A percentile compares a stretch with the other conserved stretches of the same genome.
phyloP scores from a whole-genome alignment of 2,113 vertebrate genomes.

The Marmota monax region DNA sequence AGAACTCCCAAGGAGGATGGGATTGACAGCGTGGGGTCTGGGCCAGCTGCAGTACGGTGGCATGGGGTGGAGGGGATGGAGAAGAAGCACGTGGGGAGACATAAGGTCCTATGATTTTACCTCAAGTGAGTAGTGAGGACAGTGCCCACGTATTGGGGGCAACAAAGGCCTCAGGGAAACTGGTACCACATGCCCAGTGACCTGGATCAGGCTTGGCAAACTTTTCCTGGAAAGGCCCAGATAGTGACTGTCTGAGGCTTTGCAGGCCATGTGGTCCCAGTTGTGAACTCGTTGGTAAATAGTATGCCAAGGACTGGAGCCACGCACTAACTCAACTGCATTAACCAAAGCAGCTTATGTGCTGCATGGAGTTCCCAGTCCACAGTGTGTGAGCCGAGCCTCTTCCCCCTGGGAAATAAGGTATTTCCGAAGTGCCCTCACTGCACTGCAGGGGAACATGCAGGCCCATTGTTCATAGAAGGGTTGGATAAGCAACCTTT shows the following conservation, averaged over 20 bases:
- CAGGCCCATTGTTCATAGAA: background rate
- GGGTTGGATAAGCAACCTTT: background rate
- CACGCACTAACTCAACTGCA: background rate
- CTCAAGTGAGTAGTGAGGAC: background rate
- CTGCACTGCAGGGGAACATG: background rate
- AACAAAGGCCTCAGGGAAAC: background rate
- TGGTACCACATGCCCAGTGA: background rate
- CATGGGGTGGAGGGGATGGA: background rate
- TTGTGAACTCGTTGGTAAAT: background rate
- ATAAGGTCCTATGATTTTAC: background rate
- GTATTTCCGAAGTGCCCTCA: background rate
- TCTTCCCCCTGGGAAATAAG: background rate
- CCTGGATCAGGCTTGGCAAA: background rate
- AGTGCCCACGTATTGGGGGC: background rate
- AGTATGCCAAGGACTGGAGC: background rate
- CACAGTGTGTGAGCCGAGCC: background rate
- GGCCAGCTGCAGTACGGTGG: background rate
- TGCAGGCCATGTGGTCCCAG: background rate
- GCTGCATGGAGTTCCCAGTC: background rate
- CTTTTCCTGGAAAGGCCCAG: background rate
- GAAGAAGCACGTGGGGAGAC: background rate
- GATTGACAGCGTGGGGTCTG: background rate
- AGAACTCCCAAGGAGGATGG: background rate
- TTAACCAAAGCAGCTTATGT: background rate
- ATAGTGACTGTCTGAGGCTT: background rate